Base-by-base conservation (phyloP, 2,888 invertebrate species). In the Lithophane socia region DNA sequence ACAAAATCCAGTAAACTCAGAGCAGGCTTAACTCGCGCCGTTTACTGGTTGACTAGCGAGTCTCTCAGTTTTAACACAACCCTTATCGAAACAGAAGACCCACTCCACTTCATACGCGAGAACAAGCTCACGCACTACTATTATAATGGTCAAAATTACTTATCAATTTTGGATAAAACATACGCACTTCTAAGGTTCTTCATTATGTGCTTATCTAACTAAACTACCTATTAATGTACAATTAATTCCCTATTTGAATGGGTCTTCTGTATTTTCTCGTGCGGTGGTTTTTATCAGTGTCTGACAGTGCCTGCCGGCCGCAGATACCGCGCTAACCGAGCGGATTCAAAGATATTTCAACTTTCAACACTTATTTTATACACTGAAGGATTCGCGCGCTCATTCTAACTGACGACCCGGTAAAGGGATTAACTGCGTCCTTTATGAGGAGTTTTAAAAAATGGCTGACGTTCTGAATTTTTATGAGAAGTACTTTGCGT, bases 291-390 rank as follows among this genome's bases (percentile, higher is more conserved):
- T 91, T 92, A 93, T 93, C 92, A 88, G 89, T 70, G 86, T 88
- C 89, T 91, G 91, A 91, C 87, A 86, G 91, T 86, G 89, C 89
- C 89, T 88, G 91, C 87, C 77, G 87, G 84, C 89, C 84, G 81
- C 88, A 88, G 92, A 92, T 92, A 92, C 83, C 79, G 84, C 84
- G 87, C 86, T 67, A 83, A 82, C 83, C 83, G 85, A 85, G 83
- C 77, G 90, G 87, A 88, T 88, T 88, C 85, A 84, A 86, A 90
- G 89, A 91, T 92, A 90, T 91, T 92, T 91, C 87, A 92, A 93
- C 92, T 93, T 89, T 91, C 86, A 90, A 89, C 89, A 89, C 89
- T 91, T 89, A 89, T 90, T 91, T 90, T 89, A 90, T 88, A 86
- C 85, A 86, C 83, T 84, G 83, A 86, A 87, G 87, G 85, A 88